phyloP scores from a whole-genome alignment of 2,797 vertebrate genomes.

The Emydoidea blandingii region DNA sequence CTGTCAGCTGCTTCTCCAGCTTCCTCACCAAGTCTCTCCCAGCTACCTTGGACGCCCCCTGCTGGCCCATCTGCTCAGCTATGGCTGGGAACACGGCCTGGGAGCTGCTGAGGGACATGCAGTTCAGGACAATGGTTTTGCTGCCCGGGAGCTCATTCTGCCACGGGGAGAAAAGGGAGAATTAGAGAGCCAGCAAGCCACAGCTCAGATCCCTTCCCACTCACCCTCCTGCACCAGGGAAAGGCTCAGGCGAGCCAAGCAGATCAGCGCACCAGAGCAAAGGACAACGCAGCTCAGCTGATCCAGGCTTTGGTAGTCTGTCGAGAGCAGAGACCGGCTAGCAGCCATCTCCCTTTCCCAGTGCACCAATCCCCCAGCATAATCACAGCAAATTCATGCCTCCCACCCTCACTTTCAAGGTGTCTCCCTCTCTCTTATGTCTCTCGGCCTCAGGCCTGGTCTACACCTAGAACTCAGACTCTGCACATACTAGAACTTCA shows the following conservation, averaged over 20 bases:
- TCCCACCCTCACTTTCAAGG: not conserved
- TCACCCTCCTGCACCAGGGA: not conserved
- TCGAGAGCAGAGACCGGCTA: too few species aligned
- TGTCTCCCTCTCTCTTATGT: not conserved
- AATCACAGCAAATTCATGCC: not conserved
- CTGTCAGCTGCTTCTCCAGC: slow-evolving; percentile 86
- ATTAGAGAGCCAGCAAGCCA: not conserved
- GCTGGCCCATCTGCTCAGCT: slow-evolving; percentile 83
- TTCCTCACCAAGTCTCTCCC: slow-evolving; percentile 73
- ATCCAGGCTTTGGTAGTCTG: not conserved
- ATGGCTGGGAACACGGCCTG: slow-evolving; percentile 89
- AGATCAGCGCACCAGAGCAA: too few species aligned
- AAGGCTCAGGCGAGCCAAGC: not conserved
- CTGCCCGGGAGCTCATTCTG: slow-evolving; percentile 84
- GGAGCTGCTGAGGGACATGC: slow-evolving; percentile 92
- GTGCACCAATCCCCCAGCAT: not conserved
- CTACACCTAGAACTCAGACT: not conserved
- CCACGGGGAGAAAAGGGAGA: not conserved
- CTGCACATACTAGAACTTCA: not conserved
- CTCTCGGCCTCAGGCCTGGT: not conserved
- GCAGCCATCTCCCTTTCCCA: too few species aligned
- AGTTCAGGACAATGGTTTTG: slow-evolving; percentile 89
- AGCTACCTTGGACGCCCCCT: slow-evolving; percentile 48
- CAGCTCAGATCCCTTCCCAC: not conserved
- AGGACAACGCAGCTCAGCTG: not conserved